phyloP scores from a whole-genome alignment of 2,797 vertebrate species.

The Coendou prehensilis region DNA sequence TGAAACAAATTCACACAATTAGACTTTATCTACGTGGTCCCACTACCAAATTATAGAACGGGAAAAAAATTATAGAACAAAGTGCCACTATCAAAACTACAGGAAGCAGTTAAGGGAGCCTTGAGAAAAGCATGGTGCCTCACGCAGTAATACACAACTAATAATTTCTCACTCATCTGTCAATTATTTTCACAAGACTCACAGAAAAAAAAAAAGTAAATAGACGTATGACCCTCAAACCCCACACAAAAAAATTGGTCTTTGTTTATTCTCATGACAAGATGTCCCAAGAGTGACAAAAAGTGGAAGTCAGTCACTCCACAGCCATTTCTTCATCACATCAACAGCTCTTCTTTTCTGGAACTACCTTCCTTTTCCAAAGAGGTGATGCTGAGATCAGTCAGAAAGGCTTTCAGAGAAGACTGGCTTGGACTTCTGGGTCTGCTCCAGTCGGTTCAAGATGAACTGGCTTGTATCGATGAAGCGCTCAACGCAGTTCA shows the following conservation, averaged over 20 bases:
- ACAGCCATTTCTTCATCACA: neutral
- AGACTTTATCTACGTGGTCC: neutral
- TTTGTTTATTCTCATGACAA: neutral
- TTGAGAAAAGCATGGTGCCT: neutral
- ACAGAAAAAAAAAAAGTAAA: neutral
- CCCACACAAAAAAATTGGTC: neutral
- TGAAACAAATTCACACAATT: neutral
- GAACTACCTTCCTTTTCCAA: neutral
- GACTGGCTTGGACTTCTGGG: constrained; percentile 92
- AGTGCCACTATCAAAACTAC: neutral
- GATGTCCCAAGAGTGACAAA: neutral
- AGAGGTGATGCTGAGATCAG: constrained; percentile 78
- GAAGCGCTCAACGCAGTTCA: constrained; percentile 97
- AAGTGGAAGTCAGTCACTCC: neutral
- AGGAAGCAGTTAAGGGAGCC: neutral
- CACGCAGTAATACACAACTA: neutral
- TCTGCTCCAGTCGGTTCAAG: constrained; percentile 96
- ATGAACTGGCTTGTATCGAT: constrained; percentile 98
- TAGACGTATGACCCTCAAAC: neutral
- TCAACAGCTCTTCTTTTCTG: neutral
- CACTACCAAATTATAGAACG: neutral
- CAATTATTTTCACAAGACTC: neutral
- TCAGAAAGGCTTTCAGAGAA: constrained; percentile 93
- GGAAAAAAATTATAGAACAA: neutral
- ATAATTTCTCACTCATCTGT: neutral